These are phyloP conservation scores for Geococcyx californianus DNA, from an alignment of 2,113 vertebrate species.

Conservation along the genomic window DNA sequence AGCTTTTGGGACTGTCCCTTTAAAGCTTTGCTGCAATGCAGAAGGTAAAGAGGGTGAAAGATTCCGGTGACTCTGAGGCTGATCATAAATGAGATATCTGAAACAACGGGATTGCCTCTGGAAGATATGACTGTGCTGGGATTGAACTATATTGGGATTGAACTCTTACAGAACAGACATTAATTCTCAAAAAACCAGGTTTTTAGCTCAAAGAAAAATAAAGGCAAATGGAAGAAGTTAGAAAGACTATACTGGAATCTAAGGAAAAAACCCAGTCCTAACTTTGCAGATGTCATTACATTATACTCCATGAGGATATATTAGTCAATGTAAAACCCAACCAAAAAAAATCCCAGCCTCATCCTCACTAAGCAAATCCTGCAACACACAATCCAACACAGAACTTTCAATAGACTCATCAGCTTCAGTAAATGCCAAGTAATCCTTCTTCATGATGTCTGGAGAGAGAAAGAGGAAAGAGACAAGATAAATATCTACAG, in stretches of 20 bases:
- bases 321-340: not conserved
- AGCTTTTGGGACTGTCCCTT: not conserved
- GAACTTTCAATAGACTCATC: constrained; percentile 12
- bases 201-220: not conserved
- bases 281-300: not conserved
- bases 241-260: not conserved
- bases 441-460: constrained; percentile 1
- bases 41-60: not conserved
- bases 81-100: not conserved
- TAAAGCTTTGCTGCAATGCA: not conserved
- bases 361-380: not conserved
- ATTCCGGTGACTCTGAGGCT: not conserved
- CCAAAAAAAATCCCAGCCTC: not conserved
- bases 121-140: not conserved
- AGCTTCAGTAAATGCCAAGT: not conserved
- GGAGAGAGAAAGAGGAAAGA: constrained; percentile 8
- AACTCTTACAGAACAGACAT: not conserved
- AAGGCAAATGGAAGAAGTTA: not conserved
- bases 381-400: not conserved
- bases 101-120: not conserved
- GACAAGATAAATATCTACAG: not conserved
- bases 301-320: not conserved
- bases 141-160: not conserved
- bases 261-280: not conserved
- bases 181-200: not conserved